These are phyloP conservation scores for Torymus aiolomorphi DNA, from an alignment of 2,888 invertebrate genomes.

Conservation along the genomic window DNA sequence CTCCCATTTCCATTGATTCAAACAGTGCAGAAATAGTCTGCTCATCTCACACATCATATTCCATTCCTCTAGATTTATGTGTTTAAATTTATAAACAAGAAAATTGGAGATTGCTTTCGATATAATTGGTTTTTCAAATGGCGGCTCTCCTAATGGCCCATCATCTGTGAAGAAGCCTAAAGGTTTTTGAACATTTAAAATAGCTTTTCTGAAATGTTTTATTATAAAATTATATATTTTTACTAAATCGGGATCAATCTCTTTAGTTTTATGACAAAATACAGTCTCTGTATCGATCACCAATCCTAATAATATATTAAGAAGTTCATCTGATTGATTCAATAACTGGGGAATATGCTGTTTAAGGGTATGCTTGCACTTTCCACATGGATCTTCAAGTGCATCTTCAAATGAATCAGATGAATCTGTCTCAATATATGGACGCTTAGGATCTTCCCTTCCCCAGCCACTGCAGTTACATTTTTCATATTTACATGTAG, in stretches of 20 bases:
- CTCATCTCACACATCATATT: constrained; percentile 91
- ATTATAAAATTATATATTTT: constrained; percentile 94
- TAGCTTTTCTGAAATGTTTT: constrained; percentile 91
- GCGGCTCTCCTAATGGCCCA: constrained; percentile 92
- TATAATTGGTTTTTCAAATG: constrained; percentile 95
- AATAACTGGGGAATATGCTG: constrained; percentile 90
- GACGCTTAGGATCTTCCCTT: constrained; percentile 79
- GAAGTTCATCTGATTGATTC: constrained; percentile 85
- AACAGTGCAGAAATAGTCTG: constrained; percentile 93
- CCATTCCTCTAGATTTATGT: constrained; percentile 83
- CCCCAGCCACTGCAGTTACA: constrained; percentile 97
- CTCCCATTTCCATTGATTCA: constrained; percentile 96
- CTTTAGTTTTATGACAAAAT: constrained; percentile 92
- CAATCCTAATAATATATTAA: constrained; percentile 91
- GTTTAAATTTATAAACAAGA: constrained; percentile 90
- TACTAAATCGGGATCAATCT: constrained; percentile 94
- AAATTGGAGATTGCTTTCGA: constrained; percentile 94
- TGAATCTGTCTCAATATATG: constrained; percentile 79
- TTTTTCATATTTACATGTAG: constrained; percentile 86
- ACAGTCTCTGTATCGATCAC: constrained; percentile 97
- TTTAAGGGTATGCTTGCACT: constrained; percentile 88
- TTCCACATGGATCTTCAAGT: constrained; percentile 91
- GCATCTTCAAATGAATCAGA: constrained; percentile 81
- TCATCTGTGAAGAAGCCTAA: too few relatives aligned
- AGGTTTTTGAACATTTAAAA: constrained; percentile 87